phyloP scores from a whole-genome alignment of 2,888 invertebrate species.

The Aricia artaxerxes region DNA sequence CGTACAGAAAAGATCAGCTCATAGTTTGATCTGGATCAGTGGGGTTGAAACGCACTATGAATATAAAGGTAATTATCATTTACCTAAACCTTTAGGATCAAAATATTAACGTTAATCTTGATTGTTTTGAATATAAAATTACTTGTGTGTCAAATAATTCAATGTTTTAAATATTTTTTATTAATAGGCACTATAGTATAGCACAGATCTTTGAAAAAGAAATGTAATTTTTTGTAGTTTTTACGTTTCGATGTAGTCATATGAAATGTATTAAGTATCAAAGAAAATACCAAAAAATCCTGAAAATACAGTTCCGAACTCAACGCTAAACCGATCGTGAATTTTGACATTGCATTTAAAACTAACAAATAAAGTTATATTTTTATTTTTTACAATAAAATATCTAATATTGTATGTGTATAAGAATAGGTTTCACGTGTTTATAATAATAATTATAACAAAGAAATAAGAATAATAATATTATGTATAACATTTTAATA shows the following conservation, averaged over 20 bases:
- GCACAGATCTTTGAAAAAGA: no score
- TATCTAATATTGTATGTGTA: background rate
- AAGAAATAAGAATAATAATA: background rate
- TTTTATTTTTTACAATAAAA: background rate
- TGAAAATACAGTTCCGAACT: background rate
- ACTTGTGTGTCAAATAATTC: background rate
- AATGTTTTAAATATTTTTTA: background rate
- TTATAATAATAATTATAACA: background rate
- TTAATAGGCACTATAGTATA: no score
- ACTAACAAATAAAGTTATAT: background rate
- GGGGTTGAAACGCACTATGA: background rate
- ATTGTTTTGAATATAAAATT: background rate
- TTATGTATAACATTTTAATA: background rate
- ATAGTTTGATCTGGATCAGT: background rate
- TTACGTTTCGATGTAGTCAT: no score
- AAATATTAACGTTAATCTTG: background rate
- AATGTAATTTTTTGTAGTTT: no score
- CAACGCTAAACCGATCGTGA: slow-evolving; percentile 30
- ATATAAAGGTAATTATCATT: background rate
- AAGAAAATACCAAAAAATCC: background rate
- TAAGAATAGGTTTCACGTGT: background rate
- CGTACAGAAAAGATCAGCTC: no score
- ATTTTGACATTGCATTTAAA: slow-evolving; percentile 7
- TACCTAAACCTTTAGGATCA: background rate
- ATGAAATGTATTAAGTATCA: no score